phyloP scores from a whole-genome alignment of 2,888 invertebrate genomes.

The Cabera pusaria region DNA sequence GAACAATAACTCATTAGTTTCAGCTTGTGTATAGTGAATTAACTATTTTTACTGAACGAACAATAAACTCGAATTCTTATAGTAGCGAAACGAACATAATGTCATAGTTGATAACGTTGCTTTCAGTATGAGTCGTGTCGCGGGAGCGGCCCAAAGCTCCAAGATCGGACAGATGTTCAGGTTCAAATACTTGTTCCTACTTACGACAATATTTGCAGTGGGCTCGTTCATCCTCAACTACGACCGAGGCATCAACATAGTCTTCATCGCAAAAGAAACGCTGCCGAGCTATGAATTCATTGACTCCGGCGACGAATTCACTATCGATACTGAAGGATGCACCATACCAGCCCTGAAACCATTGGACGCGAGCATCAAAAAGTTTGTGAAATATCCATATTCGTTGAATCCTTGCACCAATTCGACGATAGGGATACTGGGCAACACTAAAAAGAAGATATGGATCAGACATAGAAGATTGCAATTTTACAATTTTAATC shows the following conservation, averaged over 20 bases:
- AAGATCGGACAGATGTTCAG: slow-evolving; percentile 28
- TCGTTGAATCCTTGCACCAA: slow-evolving; percentile 16
- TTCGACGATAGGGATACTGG: slow-evolving; percentile 51
- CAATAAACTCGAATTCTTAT: too few species aligned
- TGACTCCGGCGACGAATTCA: slow-evolving; percentile 39
- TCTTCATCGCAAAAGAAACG: slow-evolving; percentile 13
- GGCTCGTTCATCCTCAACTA: slow-evolving; percentile 40
- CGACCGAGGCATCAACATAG: slow-evolving; percentile 11
- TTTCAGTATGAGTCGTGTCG: slow-evolving; percentile 29
- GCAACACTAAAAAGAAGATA: slow-evolving; percentile 79
- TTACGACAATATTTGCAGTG: slow-evolving; percentile 39
- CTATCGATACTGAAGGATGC: slow-evolving; percentile 84
- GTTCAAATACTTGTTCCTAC: slow-evolving; percentile 42
- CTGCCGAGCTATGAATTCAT: slow-evolving; percentile 6
- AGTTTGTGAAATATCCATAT: slow-evolving; percentile 30
- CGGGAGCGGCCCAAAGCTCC: slow-evolving; percentile 14
- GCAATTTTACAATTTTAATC: slow-evolving; percentile 64
- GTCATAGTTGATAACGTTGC: slow-evolving; percentile 20
- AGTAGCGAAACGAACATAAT: neutral
- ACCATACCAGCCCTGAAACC: slow-evolving; percentile 84
- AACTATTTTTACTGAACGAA: too few species aligned
- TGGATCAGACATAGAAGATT: slow-evolving; percentile 71
- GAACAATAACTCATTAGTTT: slow-evolving; percentile 3
- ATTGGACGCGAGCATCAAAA: slow-evolving; percentile 71
- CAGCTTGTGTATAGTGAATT: too few species aligned